Base-by-base conservation (phyloP, 2,113 vertebrate genomes). In the Nicator chloris region DNA sequence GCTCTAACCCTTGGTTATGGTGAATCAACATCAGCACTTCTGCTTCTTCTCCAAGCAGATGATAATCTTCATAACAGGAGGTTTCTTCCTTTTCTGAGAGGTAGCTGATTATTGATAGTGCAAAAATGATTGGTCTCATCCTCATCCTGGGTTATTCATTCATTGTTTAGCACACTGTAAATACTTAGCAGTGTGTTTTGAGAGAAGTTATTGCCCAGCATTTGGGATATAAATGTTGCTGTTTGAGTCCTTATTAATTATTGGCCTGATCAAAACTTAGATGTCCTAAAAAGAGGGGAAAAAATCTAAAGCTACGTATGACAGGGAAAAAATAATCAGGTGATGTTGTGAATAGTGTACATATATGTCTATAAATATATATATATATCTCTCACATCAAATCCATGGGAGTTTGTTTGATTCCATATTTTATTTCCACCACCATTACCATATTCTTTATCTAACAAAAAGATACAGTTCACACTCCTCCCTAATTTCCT, bases 211-310 rank as follows among this genome's bases (percentile, higher is more conserved):
- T 96, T 97, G 91, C 49, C 49, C 91, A 92, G 79, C 44, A 93
- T 93, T 95, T 96, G 63, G 86, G 76, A 95, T 94, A 77, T 57
- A 91, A 94, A 96, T 89, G 93, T 94, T 88, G 57, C 79, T 94
- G 90, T 96, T 95, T 94, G 80, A 88, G 66, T 92, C 82, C 86
- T 91, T 96, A 93, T 72, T 93, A 95, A 94, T 95, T 96, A 90
- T 86, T 92, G 79, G 49, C 31, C 39, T 79, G 60, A 86, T 60
- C 40, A 80, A 95, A 97, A 87, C n/a, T 64, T 79, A 70, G 85
- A 54, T 83, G 24, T 11, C 76, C 60, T 76, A 73, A 96, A 97
- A 95, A 72, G 39, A 56, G 27, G 9, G 56, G 1, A 5, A 39
- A 93, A 95, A 59, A 61, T 19, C 28, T 18, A 91, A 78, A 82